Conservation (phyloP, 1,140 invertebrate species). For the Drosophila virilis region DNA sequence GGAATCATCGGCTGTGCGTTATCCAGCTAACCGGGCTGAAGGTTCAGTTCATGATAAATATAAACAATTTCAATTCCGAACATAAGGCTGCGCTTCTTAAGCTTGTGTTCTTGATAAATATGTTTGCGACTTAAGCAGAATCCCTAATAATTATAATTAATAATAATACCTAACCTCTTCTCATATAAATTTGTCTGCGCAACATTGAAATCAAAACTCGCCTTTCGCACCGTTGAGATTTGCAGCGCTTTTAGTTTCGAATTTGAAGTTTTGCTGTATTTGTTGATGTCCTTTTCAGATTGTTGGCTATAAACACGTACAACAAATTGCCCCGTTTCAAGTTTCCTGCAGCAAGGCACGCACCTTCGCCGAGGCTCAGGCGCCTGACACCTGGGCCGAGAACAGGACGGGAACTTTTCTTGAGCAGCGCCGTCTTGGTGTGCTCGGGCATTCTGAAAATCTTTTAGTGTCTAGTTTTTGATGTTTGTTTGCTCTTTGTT, state of each 20-base stretch:
- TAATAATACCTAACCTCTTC: slow-evolving; percentile 2
- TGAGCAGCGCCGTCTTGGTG: background rate
- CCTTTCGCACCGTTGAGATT: slow-evolving; percentile 22
- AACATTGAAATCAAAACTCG: slow-evolving; percentile 33
- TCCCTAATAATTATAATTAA: background rate
- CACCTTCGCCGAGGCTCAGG: slow-evolving; percentile 11
- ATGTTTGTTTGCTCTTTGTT: slow-evolving; percentile 44
- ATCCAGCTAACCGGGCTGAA: no score
- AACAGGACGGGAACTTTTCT: slow-evolving; percentile 16
- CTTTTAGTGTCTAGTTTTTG: slow-evolving; percentile 34
- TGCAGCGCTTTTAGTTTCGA: slow-evolving; percentile 51
- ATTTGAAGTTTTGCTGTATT: slow-evolving; percentile 34
- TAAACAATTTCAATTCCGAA: no score
- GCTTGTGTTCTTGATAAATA: no score
- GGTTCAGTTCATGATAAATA: no score
- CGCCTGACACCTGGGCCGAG: background rate
- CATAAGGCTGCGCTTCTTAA: no score
- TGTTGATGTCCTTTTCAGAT: slow-evolving; percentile 16
- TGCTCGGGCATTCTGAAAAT: slow-evolving; percentile 3
- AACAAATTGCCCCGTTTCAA: slow-evolving; percentile 53
- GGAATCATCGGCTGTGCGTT: no score
- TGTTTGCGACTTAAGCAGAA: no score
- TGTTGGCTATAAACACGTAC: slow-evolving; percentile 59
- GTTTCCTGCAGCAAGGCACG: slow-evolving; percentile 32
- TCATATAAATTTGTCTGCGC: background rate